Conservation (phyloP, 2,888 invertebrate species). For the Epistrophella euchroma region DNA sequence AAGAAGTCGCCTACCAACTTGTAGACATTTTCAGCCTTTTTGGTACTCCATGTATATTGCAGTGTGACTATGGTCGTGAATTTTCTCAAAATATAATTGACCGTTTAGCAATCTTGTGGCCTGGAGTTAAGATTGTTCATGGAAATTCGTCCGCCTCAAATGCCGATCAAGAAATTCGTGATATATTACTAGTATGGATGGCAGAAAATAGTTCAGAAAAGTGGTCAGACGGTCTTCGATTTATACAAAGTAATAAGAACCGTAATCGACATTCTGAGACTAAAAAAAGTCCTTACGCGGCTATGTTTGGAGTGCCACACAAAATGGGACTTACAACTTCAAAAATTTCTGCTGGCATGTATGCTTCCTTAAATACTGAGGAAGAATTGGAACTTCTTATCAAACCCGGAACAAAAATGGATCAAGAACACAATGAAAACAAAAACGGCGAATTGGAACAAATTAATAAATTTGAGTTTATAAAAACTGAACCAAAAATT, state of each 20-base stretch:
- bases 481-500: no score
- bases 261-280: neutral
- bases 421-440: neutral
- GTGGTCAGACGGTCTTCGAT: neutral
- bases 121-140: constrained; percentile 5
- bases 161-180: neutral
- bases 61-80: neutral
- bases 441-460: no score
- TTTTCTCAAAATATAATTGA: neutral
- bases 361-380: neutral
- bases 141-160: neutral
- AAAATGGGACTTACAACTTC: neutral
- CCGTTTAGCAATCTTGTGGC: neutral
- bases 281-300: neutral
- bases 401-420: neutral
- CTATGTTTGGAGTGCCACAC: neutral
- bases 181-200: neutral
- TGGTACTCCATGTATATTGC: neutral
- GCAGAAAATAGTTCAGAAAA: constrained; percentile 5
- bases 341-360: neutral
- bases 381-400: neutral
- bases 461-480: no score
- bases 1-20: neutral
- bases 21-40: neutral
- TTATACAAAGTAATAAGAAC: neutral